A percentile compares a stretch with the other conserved stretches of the same genome.
Evolutionary conservation across 37 sponge, comb jelly and placozoan genomes (phyloP).

Genomic region (Bolinopsis microptera): DNA sequence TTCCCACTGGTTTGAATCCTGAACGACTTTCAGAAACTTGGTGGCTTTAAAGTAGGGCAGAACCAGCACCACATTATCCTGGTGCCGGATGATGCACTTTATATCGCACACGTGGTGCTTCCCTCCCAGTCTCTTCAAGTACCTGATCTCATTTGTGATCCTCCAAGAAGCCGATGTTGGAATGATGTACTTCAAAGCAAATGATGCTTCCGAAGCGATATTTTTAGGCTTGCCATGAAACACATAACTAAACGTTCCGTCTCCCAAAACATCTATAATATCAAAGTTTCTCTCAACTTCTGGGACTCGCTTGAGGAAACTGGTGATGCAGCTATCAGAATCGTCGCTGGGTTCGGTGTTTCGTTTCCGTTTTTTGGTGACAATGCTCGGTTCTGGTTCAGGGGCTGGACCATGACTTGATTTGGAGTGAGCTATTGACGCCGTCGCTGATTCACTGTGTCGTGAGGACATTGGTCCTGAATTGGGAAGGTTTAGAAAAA

Average conservation of each 20-base stretch:
- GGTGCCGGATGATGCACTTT: slow-evolving; percentile 72
- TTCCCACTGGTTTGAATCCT: not conserved
- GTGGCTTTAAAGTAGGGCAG: slow-evolving; percentile 88
- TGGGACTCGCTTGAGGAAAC: slow-evolving; percentile 44
- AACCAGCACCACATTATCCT: slow-evolving; percentile 84
- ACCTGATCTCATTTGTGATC: slow-evolving; percentile 87
- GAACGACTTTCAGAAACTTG: slow-evolving; percentile 74
- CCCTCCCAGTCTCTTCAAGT: slow-evolving; percentile 79
- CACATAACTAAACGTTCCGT: slow-evolving; percentile 91
- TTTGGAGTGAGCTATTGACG: slow-evolving; percentile 21
- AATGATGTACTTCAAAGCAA: slow-evolving; percentile 91
- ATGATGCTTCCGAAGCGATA: slow-evolving; percentile 26
- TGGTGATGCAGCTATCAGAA: slow-evolving; percentile 4
- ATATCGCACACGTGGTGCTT: slow-evolving; percentile 77
- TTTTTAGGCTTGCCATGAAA: slow-evolving; percentile 74
- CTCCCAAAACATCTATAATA: slow-evolving; percentile 51
- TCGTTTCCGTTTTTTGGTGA: slow-evolving; percentile 38
- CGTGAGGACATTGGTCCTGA: slow-evolving; percentile 33
- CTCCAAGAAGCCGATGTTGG: slow-evolving; percentile 83
- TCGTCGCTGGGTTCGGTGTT: not conserved
- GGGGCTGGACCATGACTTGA: slow-evolving; percentile 5
- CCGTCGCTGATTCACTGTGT: slow-evolving; percentile 17
- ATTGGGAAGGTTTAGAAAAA: too few species aligned
- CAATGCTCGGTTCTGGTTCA: not conserved
- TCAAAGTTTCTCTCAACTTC: slow-evolving; percentile 42